Base-by-base conservation (phyloP, 1,140 invertebrate species). In the Dufourea novaeangliae region DNA sequence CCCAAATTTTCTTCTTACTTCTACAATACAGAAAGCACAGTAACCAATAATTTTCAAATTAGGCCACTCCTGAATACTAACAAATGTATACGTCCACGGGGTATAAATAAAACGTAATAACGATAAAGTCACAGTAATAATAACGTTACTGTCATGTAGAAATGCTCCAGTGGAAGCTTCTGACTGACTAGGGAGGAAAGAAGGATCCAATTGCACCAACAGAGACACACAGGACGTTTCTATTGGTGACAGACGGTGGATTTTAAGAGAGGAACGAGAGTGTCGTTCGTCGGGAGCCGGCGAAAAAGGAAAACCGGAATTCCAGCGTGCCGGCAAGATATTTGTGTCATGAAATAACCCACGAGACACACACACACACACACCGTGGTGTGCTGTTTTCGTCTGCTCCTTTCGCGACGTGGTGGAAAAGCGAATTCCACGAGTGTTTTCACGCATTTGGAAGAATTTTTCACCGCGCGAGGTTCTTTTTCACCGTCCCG, bases 281-380 rank as follows among this genome's bases (percentile, higher is more conserved):
- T 68, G 63, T 34, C 50, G 71, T 73, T 69, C 72, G 78, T 72
- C 83, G 82, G 82, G 74, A 77, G n/a, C 74, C 70, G 59, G 75
- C 66, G 70, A 86, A 82, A 85, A 87, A 88, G 78, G 82, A 88
- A 83, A 88, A 84, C 70, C 76, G 67, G 50, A 87, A 87, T 88
- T 88, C 87, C 79, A 72, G 82, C 67, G 66, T 79, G 85, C 75
- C 78, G 75, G 61, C 34, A 87, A 88, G 86, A 88, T 88, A 88
- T 88, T 88, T 88, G 86, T 88, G 85, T 88, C 87, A 87, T 86
- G 87, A 85, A 88, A 86, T 86, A 62, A 85, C 77, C 72, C 73
- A 78, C 66, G 75, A 83, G 81, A 84, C 66, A 84, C 69, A 59
- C n/a, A n/a, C n/a, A n/a, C n/a, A n/a, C n/a, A n/a, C n/a, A n/a